Evolutionary conservation across 2,797 vertebrate genomes (phyloP).

Genomic region (Muraenolepis orangiensis): DNA sequence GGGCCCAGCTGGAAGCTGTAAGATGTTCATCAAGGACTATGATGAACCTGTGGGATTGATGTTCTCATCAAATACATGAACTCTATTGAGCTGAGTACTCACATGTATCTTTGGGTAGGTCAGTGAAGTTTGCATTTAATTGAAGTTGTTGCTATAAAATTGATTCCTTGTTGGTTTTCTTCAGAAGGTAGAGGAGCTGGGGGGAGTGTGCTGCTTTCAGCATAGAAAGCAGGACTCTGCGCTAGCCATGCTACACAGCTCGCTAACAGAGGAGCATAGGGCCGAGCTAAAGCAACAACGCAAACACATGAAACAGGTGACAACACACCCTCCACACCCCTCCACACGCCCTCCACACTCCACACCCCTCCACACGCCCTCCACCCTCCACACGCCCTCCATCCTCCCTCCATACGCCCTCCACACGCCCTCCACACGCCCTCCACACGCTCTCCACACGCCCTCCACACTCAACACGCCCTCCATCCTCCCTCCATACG

Average conservation of each 20-base stretch:
- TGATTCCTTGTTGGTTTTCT: background rate
- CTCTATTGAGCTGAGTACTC: no score
- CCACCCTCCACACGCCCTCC: no score
- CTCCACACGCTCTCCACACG: background rate
- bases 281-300: conserved; percentile 52
- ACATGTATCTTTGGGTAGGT: no score
- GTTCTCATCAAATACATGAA: no score
- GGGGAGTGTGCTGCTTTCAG: conserved; percentile 41
- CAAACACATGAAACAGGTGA: conserved; percentile 53
- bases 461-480: background rate
- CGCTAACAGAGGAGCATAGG: conserved; percentile 66
- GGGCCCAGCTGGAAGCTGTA: conserved; percentile 69
- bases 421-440: background rate
- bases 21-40: conserved; percentile 12
- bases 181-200: conserved; percentile 69
- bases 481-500: conserved; percentile 5
- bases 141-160: background rate
- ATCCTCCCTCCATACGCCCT: conserved; percentile 2
- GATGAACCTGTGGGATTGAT: background rate
- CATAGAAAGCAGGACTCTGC: conserved; percentile 59
- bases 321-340: background rate
- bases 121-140: no score
- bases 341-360: background rate
- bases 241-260: conserved; percentile 43
- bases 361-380: conserved; percentile 1